Evolutionary conservation across 2,113 vertebrate species (phyloP).

Genomic region (Laterallus jamaicensis): DNA sequence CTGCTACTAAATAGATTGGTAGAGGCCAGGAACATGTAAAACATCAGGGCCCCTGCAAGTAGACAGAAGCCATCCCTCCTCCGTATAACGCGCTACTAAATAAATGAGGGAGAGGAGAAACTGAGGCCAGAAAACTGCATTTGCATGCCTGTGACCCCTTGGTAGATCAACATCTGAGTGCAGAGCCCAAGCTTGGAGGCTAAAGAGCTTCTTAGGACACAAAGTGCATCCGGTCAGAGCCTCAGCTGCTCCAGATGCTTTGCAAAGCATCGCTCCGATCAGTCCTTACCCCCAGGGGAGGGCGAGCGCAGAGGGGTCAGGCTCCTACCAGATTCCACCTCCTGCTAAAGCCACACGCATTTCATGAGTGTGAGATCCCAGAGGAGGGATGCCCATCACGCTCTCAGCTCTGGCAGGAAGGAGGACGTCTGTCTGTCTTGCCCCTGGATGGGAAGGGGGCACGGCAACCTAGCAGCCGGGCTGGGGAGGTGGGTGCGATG

Average conservation of each 20-base stretch:
- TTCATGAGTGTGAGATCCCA: background rate
- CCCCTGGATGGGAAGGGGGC: background rate
- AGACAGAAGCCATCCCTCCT: background rate
- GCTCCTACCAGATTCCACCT: background rate
- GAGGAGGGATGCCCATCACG: accelerated
- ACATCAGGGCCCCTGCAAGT: background rate
- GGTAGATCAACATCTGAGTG: background rate
- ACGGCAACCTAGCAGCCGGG: accelerated
- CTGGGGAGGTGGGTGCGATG: background rate
- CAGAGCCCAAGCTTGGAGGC: background rate
- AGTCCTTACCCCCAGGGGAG: background rate
- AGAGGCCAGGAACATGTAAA: background rate
- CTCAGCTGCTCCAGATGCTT: background rate
- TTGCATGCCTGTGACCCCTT: accelerated
- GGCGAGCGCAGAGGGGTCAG: accelerated
- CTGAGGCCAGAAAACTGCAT: background rate
- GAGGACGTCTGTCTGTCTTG: background rate
- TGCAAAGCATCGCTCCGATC: background rate
- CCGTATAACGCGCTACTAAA: accelerated
- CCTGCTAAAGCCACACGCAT: background rate
- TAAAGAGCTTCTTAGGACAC: background rate
- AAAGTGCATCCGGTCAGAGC: background rate
- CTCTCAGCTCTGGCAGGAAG: background rate
- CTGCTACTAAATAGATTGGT: background rate
- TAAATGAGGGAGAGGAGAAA: background rate